These are phyloP conservation scores for Steromphala cineraria DNA, from an alignment of 2,888 invertebrate species.

Conservation along the genomic window DNA sequence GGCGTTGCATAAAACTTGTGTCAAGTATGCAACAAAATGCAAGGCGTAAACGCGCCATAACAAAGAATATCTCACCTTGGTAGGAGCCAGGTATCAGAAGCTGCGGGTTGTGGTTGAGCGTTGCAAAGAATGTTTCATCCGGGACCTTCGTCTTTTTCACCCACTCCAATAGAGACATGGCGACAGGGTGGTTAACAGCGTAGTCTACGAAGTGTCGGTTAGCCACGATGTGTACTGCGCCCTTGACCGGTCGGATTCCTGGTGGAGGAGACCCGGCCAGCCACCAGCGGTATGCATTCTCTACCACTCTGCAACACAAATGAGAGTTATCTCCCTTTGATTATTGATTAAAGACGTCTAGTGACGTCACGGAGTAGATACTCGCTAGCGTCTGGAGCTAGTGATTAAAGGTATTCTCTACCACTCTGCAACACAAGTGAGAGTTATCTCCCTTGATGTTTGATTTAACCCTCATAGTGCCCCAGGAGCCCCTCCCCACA, in stretches of 20 bases:
- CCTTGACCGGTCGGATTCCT: conserved; percentile 45
- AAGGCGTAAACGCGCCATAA: no score
- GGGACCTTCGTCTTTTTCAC: conserved; percentile 56
- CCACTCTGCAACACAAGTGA: background rate
- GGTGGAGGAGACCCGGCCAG: conserved; percentile 24
- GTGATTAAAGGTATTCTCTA: background rate
- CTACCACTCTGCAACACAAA: background rate
- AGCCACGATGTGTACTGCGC: conserved; percentile 56
- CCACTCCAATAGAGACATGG: conserved; percentile 58
- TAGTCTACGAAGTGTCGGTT: conserved; percentile 56
- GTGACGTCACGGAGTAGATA: no score
- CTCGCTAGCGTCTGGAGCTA: no score
- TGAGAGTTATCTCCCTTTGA: background rate
- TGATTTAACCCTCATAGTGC: no score
- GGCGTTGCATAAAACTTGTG: no score
- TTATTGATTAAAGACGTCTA: no score
- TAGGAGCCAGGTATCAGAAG: conserved; percentile 62
- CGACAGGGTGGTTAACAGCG: conserved; percentile 51
- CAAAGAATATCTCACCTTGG: conserved; percentile 41
- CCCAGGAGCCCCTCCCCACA: no score
- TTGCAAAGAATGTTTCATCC: conserved; percentile 68
- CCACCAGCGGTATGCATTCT: conserved; percentile 4
- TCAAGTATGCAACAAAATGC: no score
- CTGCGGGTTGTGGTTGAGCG: conserved; percentile 62
- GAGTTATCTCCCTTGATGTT: background rate